phyloP scores from a whole-genome alignment of 2,797 vertebrate species.

The Peromyscus aztecus region DNA sequence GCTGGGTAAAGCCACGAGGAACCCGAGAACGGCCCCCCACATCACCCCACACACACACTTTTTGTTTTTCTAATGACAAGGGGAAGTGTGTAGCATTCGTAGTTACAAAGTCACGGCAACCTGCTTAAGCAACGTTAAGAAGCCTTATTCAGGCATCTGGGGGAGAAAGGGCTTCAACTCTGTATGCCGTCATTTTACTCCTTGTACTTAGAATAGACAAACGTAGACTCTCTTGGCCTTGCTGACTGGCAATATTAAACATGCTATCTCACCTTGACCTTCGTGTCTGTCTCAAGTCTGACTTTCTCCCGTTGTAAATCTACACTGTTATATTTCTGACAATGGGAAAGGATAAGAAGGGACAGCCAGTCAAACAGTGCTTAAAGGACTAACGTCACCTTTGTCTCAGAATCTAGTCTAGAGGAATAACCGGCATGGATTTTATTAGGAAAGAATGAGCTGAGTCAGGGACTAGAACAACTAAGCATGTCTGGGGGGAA shows the following conservation, averaged over 20 bases:
- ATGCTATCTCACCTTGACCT: conserved; percentile 28
- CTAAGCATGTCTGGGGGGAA: conserved; percentile 46
- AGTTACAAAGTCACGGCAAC: not conserved
- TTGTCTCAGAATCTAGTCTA: conserved; percentile 59
- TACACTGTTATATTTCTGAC: conserved; percentile 53
- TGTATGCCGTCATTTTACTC: not conserved
- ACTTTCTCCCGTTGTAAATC: conserved; percentile 32
- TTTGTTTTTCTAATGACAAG: not conserved
- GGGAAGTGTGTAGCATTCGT: not conserved
- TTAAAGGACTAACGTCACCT: conserved; percentile 21
- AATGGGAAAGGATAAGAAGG: conserved; percentile 62
- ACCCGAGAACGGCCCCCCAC: no score
- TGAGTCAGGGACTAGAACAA: conserved; percentile 63
- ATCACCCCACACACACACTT: no score
- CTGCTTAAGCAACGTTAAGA: not conserved
- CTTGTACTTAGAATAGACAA: not conserved
- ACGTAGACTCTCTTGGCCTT: conserved; percentile 26
- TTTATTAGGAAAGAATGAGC: conserved; percentile 59
- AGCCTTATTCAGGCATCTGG: not conserved
- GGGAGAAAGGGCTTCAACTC: not conserved
- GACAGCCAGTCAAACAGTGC: not conserved
- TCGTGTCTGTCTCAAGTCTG: conserved; percentile 45
- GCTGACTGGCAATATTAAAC: conserved; percentile 3
- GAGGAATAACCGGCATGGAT: conserved; percentile 65
- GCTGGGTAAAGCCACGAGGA: no score